These are phyloP conservation scores for Hesperophylax magnus DNA, from an alignment of 1,140 invertebrate species.

Conservation along the genomic window DNA sequence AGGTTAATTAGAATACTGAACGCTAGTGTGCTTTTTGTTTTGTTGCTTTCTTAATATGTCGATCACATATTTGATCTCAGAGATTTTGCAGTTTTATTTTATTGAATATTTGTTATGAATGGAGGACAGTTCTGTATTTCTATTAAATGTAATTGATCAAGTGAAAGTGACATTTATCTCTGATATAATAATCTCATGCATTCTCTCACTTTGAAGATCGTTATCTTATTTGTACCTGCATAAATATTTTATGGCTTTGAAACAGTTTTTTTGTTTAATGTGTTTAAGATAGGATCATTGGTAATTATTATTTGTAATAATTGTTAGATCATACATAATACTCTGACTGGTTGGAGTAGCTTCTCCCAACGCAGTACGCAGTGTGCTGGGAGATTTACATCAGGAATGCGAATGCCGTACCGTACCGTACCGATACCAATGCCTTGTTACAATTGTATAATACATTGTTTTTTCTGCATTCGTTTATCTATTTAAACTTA, in stretches of 20 bases:
- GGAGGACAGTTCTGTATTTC: constrained; percentile 22
- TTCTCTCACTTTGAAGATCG: constrained; percentile 19
- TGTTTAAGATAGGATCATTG: constrained; percentile 1
- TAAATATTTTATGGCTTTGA: constrained; percentile 12
- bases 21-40: constrained; percentile 56
- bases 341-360: no score
- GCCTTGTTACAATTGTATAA: constrained; percentile 4
- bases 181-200: constrained; percentile 11
- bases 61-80: constrained; percentile 56
- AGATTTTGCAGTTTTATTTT: constrained; percentile 54
- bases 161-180: constrained; percentile 4
- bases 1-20: constrained; percentile 52
- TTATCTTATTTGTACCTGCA: constrained; percentile 39
- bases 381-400: no score
- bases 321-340: no score
- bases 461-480: constrained; percentile 12
- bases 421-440: not conserved
- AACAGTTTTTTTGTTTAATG: constrained; percentile 24
- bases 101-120: constrained; percentile 39
- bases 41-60: constrained; percentile 56
- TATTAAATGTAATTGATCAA: constrained; percentile 8
- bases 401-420: no score
- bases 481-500: constrained; percentile 1
- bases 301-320: constrained; percentile 13
- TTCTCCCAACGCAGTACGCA: no score